phyloP scores from a whole-genome alignment of 1,140 invertebrate genomes.

The Glossosoma conforme region DNA sequence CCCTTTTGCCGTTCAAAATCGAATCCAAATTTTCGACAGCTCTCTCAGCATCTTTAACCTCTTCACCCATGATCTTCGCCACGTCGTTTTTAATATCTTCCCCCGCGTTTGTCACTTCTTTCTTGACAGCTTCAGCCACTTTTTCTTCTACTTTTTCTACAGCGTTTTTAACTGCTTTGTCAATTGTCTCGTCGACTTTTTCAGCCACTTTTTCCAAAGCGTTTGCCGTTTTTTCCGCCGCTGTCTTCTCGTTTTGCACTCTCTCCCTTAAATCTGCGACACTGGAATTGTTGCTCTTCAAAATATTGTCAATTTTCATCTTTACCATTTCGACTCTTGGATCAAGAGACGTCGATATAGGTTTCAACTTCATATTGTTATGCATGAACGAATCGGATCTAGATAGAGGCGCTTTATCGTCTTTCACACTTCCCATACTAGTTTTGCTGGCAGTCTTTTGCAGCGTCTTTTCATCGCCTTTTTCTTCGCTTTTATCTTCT shows the following conservation, averaged over 20 bases:
- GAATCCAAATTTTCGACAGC: neutral
- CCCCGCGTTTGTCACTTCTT: conserved; percentile 34
- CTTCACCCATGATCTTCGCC: no score
- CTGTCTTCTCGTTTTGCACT: conserved; percentile 30
- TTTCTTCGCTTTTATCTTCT: conserved; percentile 38
- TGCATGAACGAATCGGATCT: conserved; percentile 31
- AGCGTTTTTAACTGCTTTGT: conserved; percentile 41
- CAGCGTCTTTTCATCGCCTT: conserved; percentile 29
- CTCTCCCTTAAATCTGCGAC: conserved; percentile 26
- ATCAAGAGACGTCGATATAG: conserved; percentile 42
- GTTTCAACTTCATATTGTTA: conserved; percentile 43
- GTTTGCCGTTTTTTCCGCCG: conserved; percentile 36
- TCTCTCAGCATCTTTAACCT: no score
- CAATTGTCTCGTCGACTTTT: conserved; percentile 35
- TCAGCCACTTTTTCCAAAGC: conserved; percentile 36
- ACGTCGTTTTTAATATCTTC: no score
- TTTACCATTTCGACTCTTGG: conserved; percentile 47
- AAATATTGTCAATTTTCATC: conserved; percentile 47
- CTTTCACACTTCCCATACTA: conserved; percentile 26
- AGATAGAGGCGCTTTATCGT: conserved; percentile 19
- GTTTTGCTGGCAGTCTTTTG: conserved; percentile 36
- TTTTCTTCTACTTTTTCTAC: conserved; percentile 30
- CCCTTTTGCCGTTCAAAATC: conserved; percentile 12
- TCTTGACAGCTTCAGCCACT: conserved; percentile 31
- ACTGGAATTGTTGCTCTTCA: conserved; percentile 37